These are phyloP conservation scores for Orchesellides sinensis DNA, from an alignment of 2,888 invertebrate species.

Conservation along the genomic window DNA sequence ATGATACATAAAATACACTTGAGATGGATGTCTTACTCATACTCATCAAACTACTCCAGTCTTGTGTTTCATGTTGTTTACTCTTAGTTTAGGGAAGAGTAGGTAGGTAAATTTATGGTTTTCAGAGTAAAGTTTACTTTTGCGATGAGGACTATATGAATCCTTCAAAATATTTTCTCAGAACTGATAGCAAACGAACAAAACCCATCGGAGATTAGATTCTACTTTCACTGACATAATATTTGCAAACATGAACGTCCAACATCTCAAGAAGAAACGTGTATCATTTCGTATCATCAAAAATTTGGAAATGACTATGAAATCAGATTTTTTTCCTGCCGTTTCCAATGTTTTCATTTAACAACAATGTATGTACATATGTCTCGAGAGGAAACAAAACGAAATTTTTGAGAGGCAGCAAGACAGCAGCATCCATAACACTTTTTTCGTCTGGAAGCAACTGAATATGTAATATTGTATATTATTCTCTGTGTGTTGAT, in stretches of 20 bases:
- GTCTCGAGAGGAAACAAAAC: background rate
- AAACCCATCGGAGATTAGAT: too few relatives aligned
- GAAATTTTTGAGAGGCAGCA: background rate
- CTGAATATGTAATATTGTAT: conserved; percentile 8
- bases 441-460: conserved; percentile 9
- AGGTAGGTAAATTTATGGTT: background rate
- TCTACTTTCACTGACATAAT: conserved; percentile 23
- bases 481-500: conserved; percentile 14
- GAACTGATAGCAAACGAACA: background rate
- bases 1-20: conserved; percentile 4
- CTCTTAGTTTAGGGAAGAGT: too few relatives aligned
- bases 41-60: background rate
- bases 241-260: conserved; percentile 28
- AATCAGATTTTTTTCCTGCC: background rate
- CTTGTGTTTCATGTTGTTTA: background rate
- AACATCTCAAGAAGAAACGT: background rate
- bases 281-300: background rate
- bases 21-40: background rate
- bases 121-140: too few relatives aligned
- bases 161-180: conserved; percentile 2
- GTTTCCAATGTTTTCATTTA: conserved; percentile 7
- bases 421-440: background rate
- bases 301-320: conserved; percentile 16
- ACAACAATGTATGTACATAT: background rate
- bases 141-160: too few relatives aligned